phyloP scores from a whole-genome alignment of 2,888 invertebrate genomes.

The Gymnosoma rotundatum region DNA sequence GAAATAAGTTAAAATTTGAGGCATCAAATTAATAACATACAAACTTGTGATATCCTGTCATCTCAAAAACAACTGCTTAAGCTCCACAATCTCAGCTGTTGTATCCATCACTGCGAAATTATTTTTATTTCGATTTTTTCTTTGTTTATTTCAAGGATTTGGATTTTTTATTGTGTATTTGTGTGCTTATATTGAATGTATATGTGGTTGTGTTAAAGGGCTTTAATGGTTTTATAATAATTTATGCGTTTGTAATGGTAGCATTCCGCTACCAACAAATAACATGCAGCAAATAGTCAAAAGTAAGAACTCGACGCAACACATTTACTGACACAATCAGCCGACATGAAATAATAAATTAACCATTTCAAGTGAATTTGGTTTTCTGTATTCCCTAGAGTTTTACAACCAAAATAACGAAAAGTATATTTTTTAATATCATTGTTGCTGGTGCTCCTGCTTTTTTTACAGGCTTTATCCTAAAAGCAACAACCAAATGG shows the following conservation, averaged over 20 bases:
- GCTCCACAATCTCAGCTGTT: conserved; percentile 54
- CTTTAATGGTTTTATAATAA: conserved; percentile 62
- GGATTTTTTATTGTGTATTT: conserved; percentile 5
- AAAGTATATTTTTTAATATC: conserved; percentile 34
- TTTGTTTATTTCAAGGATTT: conserved; percentile 15
- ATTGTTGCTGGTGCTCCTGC: background rate
- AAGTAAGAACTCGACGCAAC: conserved; percentile 32
- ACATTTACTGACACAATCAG: conserved; percentile 44
- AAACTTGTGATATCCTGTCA: conserved; percentile 52
- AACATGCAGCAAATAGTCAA: conserved; percentile 36
- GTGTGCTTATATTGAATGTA: background rate
- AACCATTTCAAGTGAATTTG: conserved; percentile 61
- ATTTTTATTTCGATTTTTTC: conserved; percentile 1
- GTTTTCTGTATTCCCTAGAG: conserved; percentile 45
- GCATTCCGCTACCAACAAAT: conserved; percentile 36
- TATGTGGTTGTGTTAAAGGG: conserved; percentile 26
- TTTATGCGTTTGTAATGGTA: conserved; percentile 62
- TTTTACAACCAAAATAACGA: conserved; percentile 39
- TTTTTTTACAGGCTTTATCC: conserved; percentile 30
- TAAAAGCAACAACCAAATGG: conserved; percentile 53
- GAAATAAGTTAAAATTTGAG: conserved; percentile 42
- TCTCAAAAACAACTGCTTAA: conserved; percentile 54
- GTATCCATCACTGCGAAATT: conserved; percentile 28
- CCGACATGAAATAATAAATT: conserved; percentile 48
- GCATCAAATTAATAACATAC: conserved; percentile 47